Evolutionary conservation across 1,140 invertebrate genomes (phyloP), one percentile per base, ranked within the genome.

Genomic region (Eciton burchellii): DNA sequence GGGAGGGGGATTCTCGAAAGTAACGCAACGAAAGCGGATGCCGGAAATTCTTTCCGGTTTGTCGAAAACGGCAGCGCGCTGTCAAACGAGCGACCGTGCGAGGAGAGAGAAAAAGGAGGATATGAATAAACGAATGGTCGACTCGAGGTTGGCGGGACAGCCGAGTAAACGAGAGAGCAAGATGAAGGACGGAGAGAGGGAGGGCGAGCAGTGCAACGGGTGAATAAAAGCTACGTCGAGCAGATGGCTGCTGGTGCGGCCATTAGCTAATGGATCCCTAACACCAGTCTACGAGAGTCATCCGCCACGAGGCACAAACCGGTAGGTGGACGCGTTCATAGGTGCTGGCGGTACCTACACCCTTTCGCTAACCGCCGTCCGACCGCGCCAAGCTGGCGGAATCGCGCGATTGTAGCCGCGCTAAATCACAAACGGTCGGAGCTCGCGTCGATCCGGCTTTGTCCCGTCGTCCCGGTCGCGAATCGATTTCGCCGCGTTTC

Each of bases 261-360:
- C 91, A 93, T 93, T 93, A 93, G 92, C 92, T 93, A 93, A 93
- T 93, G 92, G 92, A 92, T 90, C 88, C 84, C 88, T 90, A 90
- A 89, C 88, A 85, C 90, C 82, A 89, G 86, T 85, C 81, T 87
- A 83, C 86, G 84, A 85, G 87, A 89, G 87, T 89, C 87, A 88
- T 89, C 87, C 84, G 87, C 87, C 82, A 88, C 79, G 73, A 88
- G 74, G 85, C 82, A 77, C 63, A 88, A 84, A 88, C 86, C 77
- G 77, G 87, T 84, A 87, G 86, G 82, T 88, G 79, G 87, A 88
- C 81, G 83, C 86, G 70, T 82, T 72, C 87, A 82, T 83, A 41
- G 85, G 85, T 66, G 85, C 52, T 26, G 65, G 45, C 29, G 43
- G 47, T 21, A 47, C 56, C 74, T 60, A 68, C 85, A 71, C 82